phyloP scores from a whole-genome alignment of 2,113 vertebrate genomes.

The Labeo rohita region DNA sequence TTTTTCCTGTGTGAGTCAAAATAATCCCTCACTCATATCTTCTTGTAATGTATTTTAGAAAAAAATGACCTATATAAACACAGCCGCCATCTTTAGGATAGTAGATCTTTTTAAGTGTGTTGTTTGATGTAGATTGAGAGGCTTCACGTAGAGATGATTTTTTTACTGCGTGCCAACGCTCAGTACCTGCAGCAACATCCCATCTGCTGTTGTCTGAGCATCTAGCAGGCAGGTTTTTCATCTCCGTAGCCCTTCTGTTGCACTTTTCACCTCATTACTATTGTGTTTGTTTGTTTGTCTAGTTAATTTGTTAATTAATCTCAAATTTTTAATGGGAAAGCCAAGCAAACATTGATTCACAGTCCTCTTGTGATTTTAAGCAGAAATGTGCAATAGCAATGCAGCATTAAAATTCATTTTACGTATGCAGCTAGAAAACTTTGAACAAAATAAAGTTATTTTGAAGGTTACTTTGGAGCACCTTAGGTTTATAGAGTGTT shows the following conservation, averaged over 20 bases:
- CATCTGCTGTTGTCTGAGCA: background rate
- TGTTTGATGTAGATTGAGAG: background rate
- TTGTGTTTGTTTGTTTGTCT: background rate
- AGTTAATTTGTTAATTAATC: background rate
- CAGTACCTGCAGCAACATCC: background rate
- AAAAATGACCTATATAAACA: background rate
- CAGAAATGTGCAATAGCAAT: background rate
- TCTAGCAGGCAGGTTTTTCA: background rate
- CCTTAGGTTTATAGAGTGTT: background rate
- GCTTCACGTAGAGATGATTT: background rate
- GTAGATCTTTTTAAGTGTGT: background rate
- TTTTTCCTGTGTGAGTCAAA: background rate
- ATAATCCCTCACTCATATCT: background rate
- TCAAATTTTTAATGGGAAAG: background rate
- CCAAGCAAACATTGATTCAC: background rate
- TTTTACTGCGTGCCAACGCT: background rate
- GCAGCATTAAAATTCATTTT: background rate
- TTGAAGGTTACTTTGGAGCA: background rate
- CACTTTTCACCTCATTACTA: background rate
- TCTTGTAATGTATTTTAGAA: background rate
- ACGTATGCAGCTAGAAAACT: background rate
- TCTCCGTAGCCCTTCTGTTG: background rate
- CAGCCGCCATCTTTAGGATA: background rate
- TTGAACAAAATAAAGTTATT: background rate
- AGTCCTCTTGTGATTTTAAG: background rate